These are phyloP conservation scores for Epizoanthus ramosus DNA, from an alignment of 92 coral and sea anemone species.

Conservation along the genomic window DNA sequence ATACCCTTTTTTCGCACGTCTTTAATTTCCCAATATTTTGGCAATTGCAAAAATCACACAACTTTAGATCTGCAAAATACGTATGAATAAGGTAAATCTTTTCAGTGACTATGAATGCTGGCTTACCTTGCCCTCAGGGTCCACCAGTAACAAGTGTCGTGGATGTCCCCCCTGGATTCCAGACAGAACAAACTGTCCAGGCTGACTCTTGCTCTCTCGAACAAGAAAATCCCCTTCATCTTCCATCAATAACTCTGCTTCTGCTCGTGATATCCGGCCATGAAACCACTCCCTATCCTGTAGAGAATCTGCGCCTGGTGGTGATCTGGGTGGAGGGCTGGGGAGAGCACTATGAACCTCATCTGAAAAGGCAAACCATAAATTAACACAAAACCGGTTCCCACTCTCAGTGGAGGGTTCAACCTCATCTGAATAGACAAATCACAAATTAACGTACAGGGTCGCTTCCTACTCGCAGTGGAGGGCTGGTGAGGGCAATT, in stretches of 20 bases:
- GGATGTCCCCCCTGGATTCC: slow-evolving; percentile 82
- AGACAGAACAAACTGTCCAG: slow-evolving; percentile 95
- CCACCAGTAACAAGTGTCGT: slow-evolving; percentile 89
- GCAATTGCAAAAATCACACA: too few species aligned
- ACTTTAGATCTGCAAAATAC: too few species aligned
- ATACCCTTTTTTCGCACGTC: too few species aligned
- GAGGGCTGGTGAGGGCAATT: too few species aligned
- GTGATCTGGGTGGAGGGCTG: background rate
- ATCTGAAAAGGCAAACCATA: background rate
- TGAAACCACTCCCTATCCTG: slow-evolving; percentile 83
- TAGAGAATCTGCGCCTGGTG: slow-evolving; percentile 20
- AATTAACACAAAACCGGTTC: too few species aligned
- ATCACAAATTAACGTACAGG: too few species aligned
- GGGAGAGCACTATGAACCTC: slow-evolving; percentile 36
- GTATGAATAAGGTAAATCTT: too few species aligned
- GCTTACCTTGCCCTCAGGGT: slow-evolving; percentile 92
- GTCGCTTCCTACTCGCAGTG: too few species aligned
- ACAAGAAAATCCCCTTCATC: slow-evolving; percentile 96
- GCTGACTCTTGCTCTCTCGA: slow-evolving; percentile 90
- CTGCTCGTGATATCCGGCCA: slow-evolving; percentile 84
- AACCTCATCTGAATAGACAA: too few species aligned
- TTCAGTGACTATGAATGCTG: too few species aligned
- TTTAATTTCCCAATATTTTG: too few species aligned
- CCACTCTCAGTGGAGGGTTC: too few species aligned
- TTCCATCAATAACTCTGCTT: slow-evolving; percentile 85